A percentile compares a stretch with the other conserved stretches of the same genome.
These are phyloP conservation scores for Campylomormyrus tamandua DNA, from an alignment of 2,113 vertebrate genomes.

Conservation along the genomic window DNA sequence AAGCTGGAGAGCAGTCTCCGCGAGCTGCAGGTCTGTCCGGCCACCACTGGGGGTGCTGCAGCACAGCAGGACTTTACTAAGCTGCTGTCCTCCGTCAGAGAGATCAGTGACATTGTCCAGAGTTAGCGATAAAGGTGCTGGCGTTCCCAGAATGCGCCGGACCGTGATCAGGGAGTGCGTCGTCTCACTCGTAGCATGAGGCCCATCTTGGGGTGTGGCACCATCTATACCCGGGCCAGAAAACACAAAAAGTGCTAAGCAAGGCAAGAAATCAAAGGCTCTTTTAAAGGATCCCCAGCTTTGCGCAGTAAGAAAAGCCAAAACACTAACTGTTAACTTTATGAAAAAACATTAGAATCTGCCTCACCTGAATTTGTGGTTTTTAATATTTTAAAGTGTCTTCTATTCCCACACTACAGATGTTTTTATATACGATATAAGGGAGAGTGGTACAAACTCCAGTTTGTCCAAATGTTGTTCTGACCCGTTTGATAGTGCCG, in stretches of 20 bases:
- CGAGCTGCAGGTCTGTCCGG: conserved; percentile 92
- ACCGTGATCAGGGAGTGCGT: not conserved
- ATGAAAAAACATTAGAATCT: not conserved
- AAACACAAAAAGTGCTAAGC: not conserved
- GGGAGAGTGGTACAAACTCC: not conserved
- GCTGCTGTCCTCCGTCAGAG: conserved; percentile 87
- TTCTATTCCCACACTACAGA: not conserved
- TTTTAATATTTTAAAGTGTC: not conserved
- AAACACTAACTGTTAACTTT: not conserved
- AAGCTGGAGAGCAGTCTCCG: conserved; percentile 88
- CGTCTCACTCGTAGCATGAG: not conserved
- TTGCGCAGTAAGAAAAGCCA: conserved; percentile 1
- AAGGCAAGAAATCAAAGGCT: conserved; percentile 23
- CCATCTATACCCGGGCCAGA: not conserved
- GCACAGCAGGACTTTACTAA: conserved; percentile 92
- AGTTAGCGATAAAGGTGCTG: conserved; percentile 75
- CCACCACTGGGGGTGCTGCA: conserved; percentile 68
- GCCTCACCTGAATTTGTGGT: not conserved
- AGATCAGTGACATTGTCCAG: conserved; percentile 96
- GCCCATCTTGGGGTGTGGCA: too few relatives aligned
- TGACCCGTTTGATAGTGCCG: not conserved
- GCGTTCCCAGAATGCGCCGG: not conserved
- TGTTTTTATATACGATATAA: not conserved
- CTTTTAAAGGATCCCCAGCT: conserved; percentile 40
- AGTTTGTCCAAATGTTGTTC: not conserved